These are phyloP conservation scores for Mercenaria mercenaria DNA, from an alignment of 1,140 invertebrate species.

Conservation along the genomic window DNA sequence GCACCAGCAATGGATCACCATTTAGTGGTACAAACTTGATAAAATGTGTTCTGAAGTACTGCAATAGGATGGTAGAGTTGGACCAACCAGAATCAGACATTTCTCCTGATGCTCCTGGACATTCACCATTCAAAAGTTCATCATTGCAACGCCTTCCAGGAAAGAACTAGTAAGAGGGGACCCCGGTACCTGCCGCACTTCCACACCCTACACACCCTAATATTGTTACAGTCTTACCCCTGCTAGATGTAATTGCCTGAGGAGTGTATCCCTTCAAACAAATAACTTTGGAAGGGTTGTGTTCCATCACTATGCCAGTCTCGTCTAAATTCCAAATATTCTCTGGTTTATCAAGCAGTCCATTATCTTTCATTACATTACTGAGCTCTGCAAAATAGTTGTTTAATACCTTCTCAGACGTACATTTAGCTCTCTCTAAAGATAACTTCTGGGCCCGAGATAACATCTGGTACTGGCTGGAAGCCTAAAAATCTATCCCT, in stretches of 20 bases:
- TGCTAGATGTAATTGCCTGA: conserved; percentile 81
- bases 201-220: no score
- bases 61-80: conserved; percentile 33
- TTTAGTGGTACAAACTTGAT: not conserved
- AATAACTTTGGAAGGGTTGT: conserved; percentile 72
- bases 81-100: conserved; percentile 61
- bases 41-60: conserved; percentile 47
- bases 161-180: conserved; percentile 85
- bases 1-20: not conserved
- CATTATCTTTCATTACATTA: conserved; percentile 9
- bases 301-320: conserved; percentile 84
- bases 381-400: conserved; percentile 19
- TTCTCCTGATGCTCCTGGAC: no score
- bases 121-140: conserved; percentile 64
- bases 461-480: not conserved
- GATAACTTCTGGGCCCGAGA: conserved; percentile 34
- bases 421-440: conserved; percentile 21
- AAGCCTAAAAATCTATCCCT: not conserved
- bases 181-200: conserved; percentile 80
- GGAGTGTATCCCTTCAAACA: conserved; percentile 3
- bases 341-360: conserved; percentile 76
- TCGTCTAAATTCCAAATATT: conserved; percentile 85
- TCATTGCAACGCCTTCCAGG: conserved; percentile 81
- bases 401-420: conserved; percentile 24
- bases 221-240: conserved; percentile 85